Evolutionary conservation across 2,113 vertebrate genomes (phyloP), one percentile per base, ranked within the genome.

Genomic region (Myiozetetes cayanensis): DNA sequence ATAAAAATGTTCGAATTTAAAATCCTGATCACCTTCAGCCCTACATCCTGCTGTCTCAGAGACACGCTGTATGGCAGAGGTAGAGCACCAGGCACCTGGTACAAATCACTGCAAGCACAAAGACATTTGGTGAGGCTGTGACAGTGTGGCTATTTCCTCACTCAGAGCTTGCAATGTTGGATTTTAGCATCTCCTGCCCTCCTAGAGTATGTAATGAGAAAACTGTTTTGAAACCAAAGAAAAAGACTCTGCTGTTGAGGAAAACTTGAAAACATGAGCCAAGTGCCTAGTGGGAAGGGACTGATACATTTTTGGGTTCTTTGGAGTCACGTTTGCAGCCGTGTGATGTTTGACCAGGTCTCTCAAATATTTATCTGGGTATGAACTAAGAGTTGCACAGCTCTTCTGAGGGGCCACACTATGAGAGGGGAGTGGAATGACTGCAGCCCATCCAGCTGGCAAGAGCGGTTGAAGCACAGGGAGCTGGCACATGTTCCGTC

Each of bases 51-150:
- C 37, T 12, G 1, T 53, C 70, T 91, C 62, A 47, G 33, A 0
- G 1, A 52, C 28, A 9, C 13, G 39, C 30, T 22, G 4, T 41
- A 6, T 25, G n/a, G 70, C 33, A 89, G 76, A 66, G 2, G 5
- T 4, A 58, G 58, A 80, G 33, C 43, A 7, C 37, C 2, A 6
- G 39, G 52, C 66, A 73, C 47, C 27, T 0, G 0, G 14, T 28
- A 39, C 22, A 65, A 65, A 85, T 39, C 53, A 43, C 6, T 31
- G 46, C 33, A 50, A 41, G 15, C 2, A 12, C 11, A 8, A 75
- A 58, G 41, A 35, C 15, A 10, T 75, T 56, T 43, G 49, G 20
- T 41, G 71, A 77, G 65, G 50, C 59, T 0, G 0, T 6, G 72
- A 9, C 24, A 80, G 46, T 1, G 16, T 0, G 2, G 41, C 76